Evolutionary conservation across 2,888 invertebrate genomes (phyloP).

Genomic region (Ligdia adustata): DNA sequence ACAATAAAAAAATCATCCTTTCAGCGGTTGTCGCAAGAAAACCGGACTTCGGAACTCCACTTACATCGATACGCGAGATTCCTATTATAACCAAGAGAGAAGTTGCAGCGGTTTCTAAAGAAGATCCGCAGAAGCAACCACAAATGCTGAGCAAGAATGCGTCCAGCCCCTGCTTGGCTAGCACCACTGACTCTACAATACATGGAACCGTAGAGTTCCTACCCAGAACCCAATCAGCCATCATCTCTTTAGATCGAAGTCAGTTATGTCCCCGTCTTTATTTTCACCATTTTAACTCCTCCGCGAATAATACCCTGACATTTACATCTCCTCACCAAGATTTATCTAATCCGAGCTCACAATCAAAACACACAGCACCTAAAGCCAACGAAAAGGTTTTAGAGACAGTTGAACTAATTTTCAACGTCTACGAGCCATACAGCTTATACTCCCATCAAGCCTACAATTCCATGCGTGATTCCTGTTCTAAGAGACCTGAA

Average conservation of each 20-base stretch:
- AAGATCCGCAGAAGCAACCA: slow-evolving; percentile 17
- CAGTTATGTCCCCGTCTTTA: slow-evolving; percentile 4
- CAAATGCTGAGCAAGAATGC: slow-evolving; percentile 38
- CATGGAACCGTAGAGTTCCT: too few species aligned
- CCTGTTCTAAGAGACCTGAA: too few species aligned
- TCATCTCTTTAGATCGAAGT: slow-evolving; percentile 24
- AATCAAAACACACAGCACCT: background rate
- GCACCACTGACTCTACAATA: slow-evolving; percentile 9
- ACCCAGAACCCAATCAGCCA: slow-evolving; percentile 35
- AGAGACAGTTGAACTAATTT: slow-evolving; percentile 11
- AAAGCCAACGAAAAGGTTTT: background rate
- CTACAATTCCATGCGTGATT: too few species aligned
- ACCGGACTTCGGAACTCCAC: slow-evolving; percentile 47
- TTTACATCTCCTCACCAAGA: too few species aligned
- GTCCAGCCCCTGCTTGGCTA: slow-evolving; percentile 48
- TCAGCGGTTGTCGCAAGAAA: slow-evolving; percentile 58
- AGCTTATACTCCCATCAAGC: too few species aligned
- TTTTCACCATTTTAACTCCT: too few species aligned
- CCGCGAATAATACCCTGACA: too few species aligned
- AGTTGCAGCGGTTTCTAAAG: slow-evolving; percentile 23
- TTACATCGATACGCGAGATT: slow-evolving; percentile 39
- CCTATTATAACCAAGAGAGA: slow-evolving; percentile 38
- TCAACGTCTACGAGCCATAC: slow-evolving; percentile 39
- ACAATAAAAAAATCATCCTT: slow-evolving; percentile 60
- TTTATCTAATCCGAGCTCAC: background rate